Evolutionary conservation across 2,888 invertebrate species (phyloP).

Genomic region (Brachypalpus laphriformis): DNA sequence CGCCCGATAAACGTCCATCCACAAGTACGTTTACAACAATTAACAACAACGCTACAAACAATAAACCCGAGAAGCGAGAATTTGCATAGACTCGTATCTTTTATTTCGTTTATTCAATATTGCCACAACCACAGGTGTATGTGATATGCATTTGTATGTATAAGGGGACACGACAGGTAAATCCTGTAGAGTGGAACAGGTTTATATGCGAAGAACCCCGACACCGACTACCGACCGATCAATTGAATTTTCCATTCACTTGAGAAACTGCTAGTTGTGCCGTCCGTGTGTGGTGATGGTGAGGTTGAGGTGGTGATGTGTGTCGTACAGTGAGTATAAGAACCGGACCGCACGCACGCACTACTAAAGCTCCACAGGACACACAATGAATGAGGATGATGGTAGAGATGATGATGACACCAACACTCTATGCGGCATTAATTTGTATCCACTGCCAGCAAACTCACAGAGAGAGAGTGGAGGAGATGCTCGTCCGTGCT

Average conservation of each 20-base stretch:
- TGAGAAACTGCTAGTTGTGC: slow-evolving; percentile 31
- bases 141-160: slow-evolving; percentile 52
- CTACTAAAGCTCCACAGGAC: slow-evolving; percentile 72
- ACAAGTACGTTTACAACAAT: slow-evolving; percentile 40
- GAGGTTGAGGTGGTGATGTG: slow-evolving; percentile 35
- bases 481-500: slow-evolving; percentile 25
- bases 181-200: slow-evolving; percentile 73
- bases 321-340: slow-evolving; percentile 36
- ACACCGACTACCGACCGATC: slow-evolving; percentile 59
- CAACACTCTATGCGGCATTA: slow-evolving; percentile 72
- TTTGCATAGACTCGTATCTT: slow-evolving; percentile 13
- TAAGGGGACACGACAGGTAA: slow-evolving; percentile 66
- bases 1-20: slow-evolving; percentile 43
- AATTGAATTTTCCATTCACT: slow-evolving; percentile 73
- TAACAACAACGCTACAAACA: slow-evolving; percentile 37
- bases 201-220: slow-evolving; percentile 65
- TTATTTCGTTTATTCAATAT: slow-evolving; percentile 39
- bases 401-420: slow-evolving; percentile 69
- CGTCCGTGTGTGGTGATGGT: slow-evolving; percentile 9
- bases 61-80: slow-evolving; percentile 27
- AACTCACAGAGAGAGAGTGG: slow-evolving; percentile 32
- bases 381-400: slow-evolving; percentile 73
- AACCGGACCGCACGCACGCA: slow-evolving; percentile 73
- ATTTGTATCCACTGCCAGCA: slow-evolving; percentile 67
- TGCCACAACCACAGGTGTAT: slow-evolving; percentile 55